phyloP scores from a whole-genome alignment of 2,888 invertebrate genomes.

The Lochmaea crataegi region DNA sequence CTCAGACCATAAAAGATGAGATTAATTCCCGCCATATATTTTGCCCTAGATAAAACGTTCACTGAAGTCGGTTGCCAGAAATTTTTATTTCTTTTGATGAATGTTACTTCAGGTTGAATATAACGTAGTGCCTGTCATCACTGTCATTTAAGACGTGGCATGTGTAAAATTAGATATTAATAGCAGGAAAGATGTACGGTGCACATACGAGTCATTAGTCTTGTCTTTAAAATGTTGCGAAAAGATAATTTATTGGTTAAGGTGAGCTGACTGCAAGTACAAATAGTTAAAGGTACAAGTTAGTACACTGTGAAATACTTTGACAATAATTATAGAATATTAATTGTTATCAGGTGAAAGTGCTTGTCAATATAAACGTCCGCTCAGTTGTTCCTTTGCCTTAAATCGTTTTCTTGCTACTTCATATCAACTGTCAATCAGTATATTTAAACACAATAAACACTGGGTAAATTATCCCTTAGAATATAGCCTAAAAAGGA shows the following conservation, averaged over 20 bases:
- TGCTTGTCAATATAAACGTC: not conserved
- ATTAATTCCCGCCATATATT: slow-evolving; percentile 35
- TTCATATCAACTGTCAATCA: no score
- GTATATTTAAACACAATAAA: no score
- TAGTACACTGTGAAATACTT: not conserved
- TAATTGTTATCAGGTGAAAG: no score
- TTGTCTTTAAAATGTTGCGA: slow-evolving; percentile 39
- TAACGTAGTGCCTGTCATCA: slow-evolving; percentile 42
- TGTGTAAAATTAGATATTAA: slow-evolving; percentile 46
- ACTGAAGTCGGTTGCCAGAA: slow-evolving; percentile 36
- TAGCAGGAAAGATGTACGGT: slow-evolving; percentile 41
- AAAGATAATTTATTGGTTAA: slow-evolving; percentile 37
- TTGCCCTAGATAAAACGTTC: slow-evolving; percentile 19
- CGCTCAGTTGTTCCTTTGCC: no score
- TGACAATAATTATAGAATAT: not conserved
- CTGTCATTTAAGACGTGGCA: slow-evolving; percentile 38
- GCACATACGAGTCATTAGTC: slow-evolving; percentile 42
- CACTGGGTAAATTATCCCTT: no score
- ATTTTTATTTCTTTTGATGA: slow-evolving; percentile 29
- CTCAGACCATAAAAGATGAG: slow-evolving; percentile 31
- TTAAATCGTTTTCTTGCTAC: no score
- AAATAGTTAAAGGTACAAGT: not conserved
- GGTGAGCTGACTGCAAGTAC: slow-evolving; percentile 35
- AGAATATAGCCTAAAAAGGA: no score
- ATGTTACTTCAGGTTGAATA: slow-evolving; percentile 34